These are phyloP conservation scores for Coendou prehensilis DNA, from an alignment of 2,797 vertebrate species.

Conservation along the genomic window DNA sequence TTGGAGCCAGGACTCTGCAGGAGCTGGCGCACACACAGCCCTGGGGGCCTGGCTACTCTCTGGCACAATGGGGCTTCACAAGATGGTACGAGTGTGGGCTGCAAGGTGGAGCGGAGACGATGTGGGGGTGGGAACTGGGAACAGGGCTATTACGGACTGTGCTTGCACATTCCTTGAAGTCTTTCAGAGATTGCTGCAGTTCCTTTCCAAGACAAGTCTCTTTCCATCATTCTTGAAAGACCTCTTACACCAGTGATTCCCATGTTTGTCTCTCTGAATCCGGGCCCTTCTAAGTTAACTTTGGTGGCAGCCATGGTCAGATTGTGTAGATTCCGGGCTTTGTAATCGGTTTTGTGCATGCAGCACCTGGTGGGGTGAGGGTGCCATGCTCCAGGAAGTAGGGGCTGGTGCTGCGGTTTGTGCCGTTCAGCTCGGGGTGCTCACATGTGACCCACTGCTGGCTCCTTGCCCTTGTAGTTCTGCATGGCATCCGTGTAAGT, in stretches of 20 bases:
- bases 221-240: slow-evolving; percentile 84
- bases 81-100: slow-evolving; percentile 87
- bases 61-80: slow-evolving; percentile 89
- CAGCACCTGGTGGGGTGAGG: background rate
- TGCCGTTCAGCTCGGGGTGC: background rate
- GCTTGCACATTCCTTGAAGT: slow-evolving; percentile 90
- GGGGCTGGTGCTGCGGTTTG: background rate
- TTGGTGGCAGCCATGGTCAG: background rate
- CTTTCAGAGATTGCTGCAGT: slow-evolving; percentile 86
- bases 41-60: slow-evolving; percentile 85
- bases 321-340: background rate
- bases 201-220: slow-evolving; percentile 87
- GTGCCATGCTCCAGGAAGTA: background rate
- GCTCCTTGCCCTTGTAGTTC: background rate
- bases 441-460: background rate
- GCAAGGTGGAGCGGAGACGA: slow-evolving; percentile 81
- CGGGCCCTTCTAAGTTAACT: background rate
- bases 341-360: background rate
- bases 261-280: background rate
- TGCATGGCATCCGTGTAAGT: background rate
- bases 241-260: slow-evolving; percentile 93
- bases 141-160: slow-evolving; percentile 86
- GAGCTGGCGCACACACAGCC: slow-evolving; percentile 82
- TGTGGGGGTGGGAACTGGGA: background rate
- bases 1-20: slow-evolving; percentile 88